These are phyloP conservation scores for Burhinus oedicnemus DNA, from an alignment of 2,113 vertebrate species.

Conservation along the genomic window DNA sequence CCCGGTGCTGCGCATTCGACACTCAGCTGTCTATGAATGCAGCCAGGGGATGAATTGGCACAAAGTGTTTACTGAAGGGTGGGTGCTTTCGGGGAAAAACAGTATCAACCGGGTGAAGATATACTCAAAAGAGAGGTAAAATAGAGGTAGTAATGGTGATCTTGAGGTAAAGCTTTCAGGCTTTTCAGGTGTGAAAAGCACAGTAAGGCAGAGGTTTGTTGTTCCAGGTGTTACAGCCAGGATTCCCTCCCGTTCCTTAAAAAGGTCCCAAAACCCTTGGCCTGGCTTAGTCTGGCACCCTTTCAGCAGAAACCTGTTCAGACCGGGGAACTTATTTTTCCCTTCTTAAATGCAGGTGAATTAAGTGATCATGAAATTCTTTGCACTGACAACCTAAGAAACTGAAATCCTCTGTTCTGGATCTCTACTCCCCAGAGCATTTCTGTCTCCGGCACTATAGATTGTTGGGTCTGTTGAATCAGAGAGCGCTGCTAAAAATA, in stretches of 20 bases:
- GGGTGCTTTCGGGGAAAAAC: not conserved
- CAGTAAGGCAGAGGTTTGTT: not conserved
- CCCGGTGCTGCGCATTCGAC: fast-evolving
- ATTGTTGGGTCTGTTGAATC: not conserved
- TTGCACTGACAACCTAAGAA: not conserved
- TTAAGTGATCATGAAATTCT: not conserved
- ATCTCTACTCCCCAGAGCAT: not conserved
- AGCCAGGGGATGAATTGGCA: not conserved
- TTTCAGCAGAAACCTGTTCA: not conserved
- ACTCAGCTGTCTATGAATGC: not conserved
- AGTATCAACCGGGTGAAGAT: not conserved
- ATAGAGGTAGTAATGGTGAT: not conserved
- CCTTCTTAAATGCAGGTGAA: not conserved
- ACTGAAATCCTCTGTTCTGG: not conserved
- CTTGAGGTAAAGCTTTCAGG: not conserved
- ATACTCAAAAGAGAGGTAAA: not conserved
- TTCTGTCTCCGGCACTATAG: not conserved
- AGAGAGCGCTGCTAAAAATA: not conserved
- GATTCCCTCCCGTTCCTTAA: not conserved
- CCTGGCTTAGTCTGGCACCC: not conserved
- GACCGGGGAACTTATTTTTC: not conserved
- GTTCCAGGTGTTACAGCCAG: not conserved
- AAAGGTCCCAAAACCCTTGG: not conserved
- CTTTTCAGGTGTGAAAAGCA: not conserved
- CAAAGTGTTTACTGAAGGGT: not conserved